Base-by-base conservation (phyloP, 2,113 vertebrate genomes). In the Micronisus gabar region DNA sequence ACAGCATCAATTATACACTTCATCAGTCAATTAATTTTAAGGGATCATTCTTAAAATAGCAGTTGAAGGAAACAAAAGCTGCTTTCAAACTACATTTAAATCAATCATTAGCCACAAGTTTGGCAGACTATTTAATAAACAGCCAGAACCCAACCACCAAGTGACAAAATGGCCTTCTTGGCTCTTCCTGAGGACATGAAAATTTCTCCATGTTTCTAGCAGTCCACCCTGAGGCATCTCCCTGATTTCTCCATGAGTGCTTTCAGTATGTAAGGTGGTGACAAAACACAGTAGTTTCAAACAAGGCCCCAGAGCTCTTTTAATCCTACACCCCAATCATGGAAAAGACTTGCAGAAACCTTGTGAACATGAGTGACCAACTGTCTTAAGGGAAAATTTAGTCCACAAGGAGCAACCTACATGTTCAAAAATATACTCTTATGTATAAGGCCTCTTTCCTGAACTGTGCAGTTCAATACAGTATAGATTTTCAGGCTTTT, bases 71-170 rank as follows among this genome's bases (percentile, higher is more conserved):
- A 93, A 93, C 29, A 93, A 94, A 95, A 96, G 66, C 78, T 79
- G 62, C 73, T 74, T 95, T 94, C 93, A 95, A 95, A 85, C 50
- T 75, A 56, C 45, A 82, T 95, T 95, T 85, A 81, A 79, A 91
- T 91, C 53, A 76, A 50, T 93, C 1, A 0, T 65, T 85, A 95
- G 73, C 20, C 59, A 72, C 83, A 73, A 73, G 41, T 62, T 72
- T 61, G 53, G 76, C 48, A 85, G 62, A 10, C n/a, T 70, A 11
- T 38, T 87, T 90, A 80, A 80, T 43, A 73, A 90, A 74, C 70
- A 58, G 38, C 66, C 90, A 81, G 71, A 76, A 85, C 38, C 21
- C 89, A 88, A 68, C 23, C 52, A 75, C 29, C 32, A 90, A 82
- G 58, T 63, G 66, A 82, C 50, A 82, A 91, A 93, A 95, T 16